Conservation (phyloP, 2,888 invertebrate genomes). For the Hybos culiciformis region DNA sequence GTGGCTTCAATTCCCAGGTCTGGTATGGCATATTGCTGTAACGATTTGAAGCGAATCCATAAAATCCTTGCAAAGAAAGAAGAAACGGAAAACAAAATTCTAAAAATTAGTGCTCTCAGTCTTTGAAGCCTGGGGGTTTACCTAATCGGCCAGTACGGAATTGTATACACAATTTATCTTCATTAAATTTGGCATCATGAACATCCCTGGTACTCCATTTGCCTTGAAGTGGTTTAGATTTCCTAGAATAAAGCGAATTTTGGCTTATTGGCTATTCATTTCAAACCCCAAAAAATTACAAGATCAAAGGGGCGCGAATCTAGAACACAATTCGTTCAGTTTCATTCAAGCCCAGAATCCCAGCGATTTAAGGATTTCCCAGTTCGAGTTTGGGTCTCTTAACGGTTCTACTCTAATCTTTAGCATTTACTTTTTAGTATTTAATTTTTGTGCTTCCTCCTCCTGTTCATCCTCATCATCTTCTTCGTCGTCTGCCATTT, state of each 20-base stretch:
- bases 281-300: no score
- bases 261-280: no score
- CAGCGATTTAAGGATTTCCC: neutral
- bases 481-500: no score
- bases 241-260: no score
- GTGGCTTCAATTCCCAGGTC: slow-evolving; percentile 70
- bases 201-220: slow-evolving; percentile 60
- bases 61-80: slow-evolving; percentile 40
- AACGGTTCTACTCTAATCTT: no score
- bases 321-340: no score
- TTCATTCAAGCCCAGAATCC: no score
- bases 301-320: no score
- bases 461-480: slow-evolving; percentile 2
- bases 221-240: slow-evolving; percentile 19
- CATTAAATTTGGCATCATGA: slow-evolving; percentile 70
- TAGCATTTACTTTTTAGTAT: no score
- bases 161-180: slow-evolving; percentile 64
- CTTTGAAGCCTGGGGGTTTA: slow-evolving; percentile 13
- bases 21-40: slow-evolving; percentile 75
- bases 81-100: neutral
- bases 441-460: neutral
- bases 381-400: no score
- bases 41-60: slow-evolving; percentile 57
- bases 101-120: neutral
- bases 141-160: slow-evolving; percentile 61